These are phyloP conservation scores for Melieria omissa DNA, from an alignment of 2,888 invertebrate species.

Conservation along the genomic window DNA sequence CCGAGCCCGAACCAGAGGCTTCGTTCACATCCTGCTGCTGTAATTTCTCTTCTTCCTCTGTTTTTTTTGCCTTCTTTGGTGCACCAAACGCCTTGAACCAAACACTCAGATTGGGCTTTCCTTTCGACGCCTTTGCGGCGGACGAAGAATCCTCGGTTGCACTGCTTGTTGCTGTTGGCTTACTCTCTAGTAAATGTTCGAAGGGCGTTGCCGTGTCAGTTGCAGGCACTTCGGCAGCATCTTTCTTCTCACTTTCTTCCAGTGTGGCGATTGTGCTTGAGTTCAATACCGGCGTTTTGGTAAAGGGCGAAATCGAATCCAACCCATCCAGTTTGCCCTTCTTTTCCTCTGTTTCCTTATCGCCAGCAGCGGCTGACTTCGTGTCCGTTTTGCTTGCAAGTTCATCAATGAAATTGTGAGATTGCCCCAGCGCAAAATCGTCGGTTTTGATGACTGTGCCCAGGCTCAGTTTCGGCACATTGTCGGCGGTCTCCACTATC, in stretches of 20 bases:
- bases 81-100: slow-evolving; percentile 94
- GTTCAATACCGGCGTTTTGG: slow-evolving; percentile 30
- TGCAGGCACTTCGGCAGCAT: slow-evolving; percentile 32
- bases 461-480: slow-evolving; percentile 83
- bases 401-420: slow-evolving; percentile 74
- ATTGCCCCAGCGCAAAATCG: slow-evolving; percentile 73
- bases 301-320: slow-evolving; percentile 39
- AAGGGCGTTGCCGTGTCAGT: slow-evolving; percentile 47
- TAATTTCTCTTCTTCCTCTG: slow-evolving; percentile 69
- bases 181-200: slow-evolving; percentile 51
- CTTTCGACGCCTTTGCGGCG: slow-evolving; percentile 37
- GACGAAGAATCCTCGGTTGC: neutral
- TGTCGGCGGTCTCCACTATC: slow-evolving; percentile 73
- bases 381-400: slow-evolving; percentile 54
- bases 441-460: slow-evolving; percentile 85
- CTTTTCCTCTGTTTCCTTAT: slow-evolving; percentile 51
- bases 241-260: slow-evolving; percentile 43
- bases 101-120: slow-evolving; percentile 82
- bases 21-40: slow-evolving; percentile 43
- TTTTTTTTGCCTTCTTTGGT: slow-evolving; percentile 79
- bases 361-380: slow-evolving; percentile 13
- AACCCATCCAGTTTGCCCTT: slow-evolving; percentile 45
- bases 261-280: slow-evolving; percentile 22
- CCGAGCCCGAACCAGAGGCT: slow-evolving; percentile 30
- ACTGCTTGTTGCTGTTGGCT: slow-evolving; percentile 16